Base-by-base conservation (phyloP, 92 coral and sea anemone species). In the Palythoa caribaeorum region DNA sequence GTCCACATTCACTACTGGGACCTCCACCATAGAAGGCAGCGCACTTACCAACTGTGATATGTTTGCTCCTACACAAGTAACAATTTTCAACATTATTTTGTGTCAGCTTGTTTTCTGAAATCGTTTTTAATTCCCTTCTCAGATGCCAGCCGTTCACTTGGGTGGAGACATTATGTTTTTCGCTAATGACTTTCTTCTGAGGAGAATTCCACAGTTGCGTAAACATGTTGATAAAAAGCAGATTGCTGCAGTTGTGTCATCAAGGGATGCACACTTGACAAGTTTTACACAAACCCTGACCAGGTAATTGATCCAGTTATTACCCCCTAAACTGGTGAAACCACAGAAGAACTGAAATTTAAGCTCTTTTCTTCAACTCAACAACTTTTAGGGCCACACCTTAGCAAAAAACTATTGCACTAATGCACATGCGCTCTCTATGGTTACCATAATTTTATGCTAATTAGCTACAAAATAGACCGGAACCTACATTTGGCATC, bases 111-210 rank as follows among this genome's bases (percentile, higher is more conserved):
- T 15, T 77, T 21, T 21, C 54, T 48, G 12, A 76, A 76, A 19
- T 0, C n/a, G 19, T 3, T 35, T 12, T 44, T 14, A 50, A 5
- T 20, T 55, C 65, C 50, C 2, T 84, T 38, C 66, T 5, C 63
- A 96, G 99, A 93, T 97, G 19, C 98, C 99, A 10, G 92, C 97
- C 44, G 92, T 95, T 19, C 96, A 97, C 89, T 85, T 97, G 72
- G 94, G 93, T 28, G 99, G 99, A 6, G 98, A 97, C 68, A 92
- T 97, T 88, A 97, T 97, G 99, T 97, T 97, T 87, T 97, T 97
- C 52, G 98, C 98, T 47, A 97, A 94, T 70, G 99, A 97, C 66
- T 97, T 97, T 83, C 90, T 97, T 8, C 90, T 94, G 59, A 92
- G 96, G 75, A 95, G 83, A 89, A 88, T 97, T 71, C 99, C 99